These are phyloP conservation scores for Anolis sagrei DNA, from an alignment of 2,113 vertebrate species.

Conservation along the genomic window DNA sequence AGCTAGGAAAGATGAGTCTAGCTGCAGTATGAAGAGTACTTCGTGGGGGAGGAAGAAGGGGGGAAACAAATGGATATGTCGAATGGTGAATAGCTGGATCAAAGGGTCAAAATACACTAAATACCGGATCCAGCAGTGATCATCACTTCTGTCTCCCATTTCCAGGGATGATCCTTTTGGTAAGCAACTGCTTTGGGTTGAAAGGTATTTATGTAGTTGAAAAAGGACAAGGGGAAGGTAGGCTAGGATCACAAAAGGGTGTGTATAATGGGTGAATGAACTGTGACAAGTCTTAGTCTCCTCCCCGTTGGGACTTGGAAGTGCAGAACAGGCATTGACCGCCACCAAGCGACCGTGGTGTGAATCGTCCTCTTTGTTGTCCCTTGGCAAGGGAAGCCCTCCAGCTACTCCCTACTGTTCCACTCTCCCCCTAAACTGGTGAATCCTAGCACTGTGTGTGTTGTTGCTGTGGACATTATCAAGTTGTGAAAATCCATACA, in stretches of 20 bases:
- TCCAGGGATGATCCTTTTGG: no score
- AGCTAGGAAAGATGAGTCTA: neutral
- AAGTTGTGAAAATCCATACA: no score
- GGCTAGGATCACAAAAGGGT: neutral
- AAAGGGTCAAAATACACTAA: no score
- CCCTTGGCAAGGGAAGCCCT: neutral
- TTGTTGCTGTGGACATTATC: neutral
- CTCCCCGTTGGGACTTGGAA: neutral
- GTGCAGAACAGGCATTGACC: slow-evolving; percentile 57
- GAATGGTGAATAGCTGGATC: no score
- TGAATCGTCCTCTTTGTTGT: slow-evolving; percentile 12
- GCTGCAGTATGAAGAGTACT: neutral
- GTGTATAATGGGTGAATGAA: neutral
- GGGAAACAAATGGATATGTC: no score
- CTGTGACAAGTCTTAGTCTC: neutral
- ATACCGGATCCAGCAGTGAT: no score
- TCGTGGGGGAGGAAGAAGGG: neutral
- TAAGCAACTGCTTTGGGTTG: neutral
- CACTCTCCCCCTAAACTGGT: no score
- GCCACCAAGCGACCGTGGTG: slow-evolving; percentile 73
- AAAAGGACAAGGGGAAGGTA: neutral
- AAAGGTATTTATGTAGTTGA: neutral
- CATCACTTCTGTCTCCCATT: no score
- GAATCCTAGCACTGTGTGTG: no score
- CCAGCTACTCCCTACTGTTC: neutral